Conservation (phyloP, 2,113 vertebrate genomes). For the Pteruthius melanotis region DNA sequence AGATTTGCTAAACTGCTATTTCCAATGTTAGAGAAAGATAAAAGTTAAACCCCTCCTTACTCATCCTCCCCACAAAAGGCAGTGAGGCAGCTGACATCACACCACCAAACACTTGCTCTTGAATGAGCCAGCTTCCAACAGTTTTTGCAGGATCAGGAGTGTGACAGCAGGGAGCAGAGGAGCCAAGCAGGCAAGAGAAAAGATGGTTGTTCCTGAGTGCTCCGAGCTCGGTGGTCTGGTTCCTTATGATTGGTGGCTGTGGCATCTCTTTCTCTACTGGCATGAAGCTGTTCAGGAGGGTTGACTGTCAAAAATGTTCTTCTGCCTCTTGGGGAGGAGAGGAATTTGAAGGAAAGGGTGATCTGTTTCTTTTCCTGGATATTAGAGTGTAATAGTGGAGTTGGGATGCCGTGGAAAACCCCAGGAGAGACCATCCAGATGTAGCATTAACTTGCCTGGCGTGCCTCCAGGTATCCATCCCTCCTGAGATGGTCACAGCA, state of each 20-base stretch:
- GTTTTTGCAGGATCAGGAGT: not conserved
- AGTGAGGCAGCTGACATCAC: not conserved
- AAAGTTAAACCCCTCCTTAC: not conserved
- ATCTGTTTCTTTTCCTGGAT: not conserved
- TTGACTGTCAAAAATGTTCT: not conserved
- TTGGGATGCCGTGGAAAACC: not conserved
- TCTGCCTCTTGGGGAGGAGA: not conserved
- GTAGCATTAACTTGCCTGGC: not conserved
- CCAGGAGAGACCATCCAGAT: not conserved
- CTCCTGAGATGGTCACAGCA: not conserved
- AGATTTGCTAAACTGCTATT: not conserved
- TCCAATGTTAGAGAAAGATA: not conserved
- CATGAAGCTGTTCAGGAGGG: not conserved
- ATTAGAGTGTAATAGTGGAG: fast-evolving
- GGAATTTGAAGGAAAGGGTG: not conserved
- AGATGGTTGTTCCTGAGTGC: not conserved
- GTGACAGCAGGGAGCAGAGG: not conserved
- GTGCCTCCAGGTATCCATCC: not conserved
- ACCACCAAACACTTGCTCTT: not conserved
- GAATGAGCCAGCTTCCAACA: not conserved
- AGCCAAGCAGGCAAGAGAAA: not conserved
- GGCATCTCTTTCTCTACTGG: not conserved
- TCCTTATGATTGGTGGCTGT: not conserved
- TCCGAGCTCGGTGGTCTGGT: fast-evolving
- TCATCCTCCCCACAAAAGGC: not conserved